Base-by-base conservation (phyloP, 2,888 invertebrate species). In the Vesta saturnalis region DNA sequence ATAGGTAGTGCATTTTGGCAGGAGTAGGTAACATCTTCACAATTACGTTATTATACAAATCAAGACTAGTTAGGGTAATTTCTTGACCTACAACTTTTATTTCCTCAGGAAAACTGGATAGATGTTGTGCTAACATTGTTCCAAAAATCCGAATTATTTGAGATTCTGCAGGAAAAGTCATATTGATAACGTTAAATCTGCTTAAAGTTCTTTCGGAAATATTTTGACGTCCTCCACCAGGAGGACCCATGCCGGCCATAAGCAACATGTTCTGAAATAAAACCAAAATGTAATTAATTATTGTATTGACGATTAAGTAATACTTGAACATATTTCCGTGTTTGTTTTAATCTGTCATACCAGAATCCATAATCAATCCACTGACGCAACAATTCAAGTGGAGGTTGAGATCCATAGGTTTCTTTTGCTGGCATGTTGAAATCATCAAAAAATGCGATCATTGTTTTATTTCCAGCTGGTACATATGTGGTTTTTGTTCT, bases 381-480 rank as follows among this genome's bases (percentile, higher is more conserved):
- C 76, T 95, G 91, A 15, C 93, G 86, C 58, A 96, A 86, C 55
- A 96, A 85, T 82, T 96, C 96, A 5, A 96, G 84, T 0, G 96
- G 94, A 3, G 96, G 95, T 82, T 96, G 95, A 0, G 95, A 94
- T 0, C 95, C 96, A 80, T 94, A 96, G 12, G 88, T 88, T 79
- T 96, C 96, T 73, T 94, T 93, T 4, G 92, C 93, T 0, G 96
- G 96, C 95, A 96, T 95, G 85, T 96, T 96, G 77, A 96, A 91
- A 81, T 96, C 96, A 81, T 96, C 96, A 90, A 96, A 89, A 81
- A 95, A 95, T 6, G 92, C 89, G 66, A 96, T 89, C 89, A 96
- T 90, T 73, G 87, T 91, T 85, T 95, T 96, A 80, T 93, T 91
- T 73, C 92, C 93, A 19, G 91, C 85, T 0, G 96, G 96, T 1